Evolutionary conservation across 2,888 invertebrate species (phyloP).

Genomic region (Dinocampus coccinellae): DNA sequence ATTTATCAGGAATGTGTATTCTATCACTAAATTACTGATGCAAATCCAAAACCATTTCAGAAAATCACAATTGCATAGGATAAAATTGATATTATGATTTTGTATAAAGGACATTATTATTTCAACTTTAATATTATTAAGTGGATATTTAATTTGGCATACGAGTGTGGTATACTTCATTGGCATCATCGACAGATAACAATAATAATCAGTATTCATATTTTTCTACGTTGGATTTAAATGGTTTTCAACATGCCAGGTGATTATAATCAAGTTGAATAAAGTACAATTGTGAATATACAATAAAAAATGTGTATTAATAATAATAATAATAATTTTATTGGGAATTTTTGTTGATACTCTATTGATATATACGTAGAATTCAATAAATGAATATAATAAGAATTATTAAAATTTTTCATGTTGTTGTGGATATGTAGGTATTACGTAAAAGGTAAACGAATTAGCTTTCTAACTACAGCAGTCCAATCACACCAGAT

Average conservation of each 20-base stretch:
- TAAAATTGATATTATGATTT: background rate
- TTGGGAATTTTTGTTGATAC: background rate
- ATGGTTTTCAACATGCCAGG: constrained; percentile 14
- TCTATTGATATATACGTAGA: background rate
- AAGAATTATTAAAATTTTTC: background rate
- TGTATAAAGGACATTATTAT: background rate
- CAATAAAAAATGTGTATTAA: background rate
- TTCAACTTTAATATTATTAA: background rate
- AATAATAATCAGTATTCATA: background rate
- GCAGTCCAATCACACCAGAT: constrained; percentile 71
- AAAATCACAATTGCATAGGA: background rate
- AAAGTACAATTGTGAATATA: constrained; percentile 36
- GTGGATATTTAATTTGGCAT: constrained; percentile 6
- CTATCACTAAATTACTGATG: background rate
- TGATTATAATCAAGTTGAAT: background rate
- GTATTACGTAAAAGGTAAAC: constrained; percentile 49
- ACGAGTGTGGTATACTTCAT: too few relatives aligned
- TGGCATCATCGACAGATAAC: constrained; percentile 20
- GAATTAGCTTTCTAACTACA: constrained; percentile 70
- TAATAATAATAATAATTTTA: background rate
- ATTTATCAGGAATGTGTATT: background rate
- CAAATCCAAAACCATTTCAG: background rate
- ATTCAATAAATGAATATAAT: background rate
- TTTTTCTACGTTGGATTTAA: background rate
- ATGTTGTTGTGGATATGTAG: constrained; percentile 40